Evolutionary conservation across 2,888 invertebrate species (phyloP).

Genomic region (Hoplodrina ambigua): DNA sequence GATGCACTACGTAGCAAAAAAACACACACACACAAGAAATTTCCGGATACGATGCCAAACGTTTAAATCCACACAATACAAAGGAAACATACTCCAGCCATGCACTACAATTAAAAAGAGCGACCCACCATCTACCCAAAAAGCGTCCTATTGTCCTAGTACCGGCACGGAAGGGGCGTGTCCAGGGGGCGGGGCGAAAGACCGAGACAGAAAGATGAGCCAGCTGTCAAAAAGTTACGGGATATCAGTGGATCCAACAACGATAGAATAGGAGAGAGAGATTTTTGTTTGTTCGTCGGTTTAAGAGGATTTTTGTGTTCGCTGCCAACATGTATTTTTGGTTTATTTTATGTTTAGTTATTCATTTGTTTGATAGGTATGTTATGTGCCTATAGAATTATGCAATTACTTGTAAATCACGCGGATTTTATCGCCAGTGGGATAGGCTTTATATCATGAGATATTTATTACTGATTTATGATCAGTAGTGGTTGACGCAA

Average conservation of each 20-base stretch:
- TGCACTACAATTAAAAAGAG: constrained; percentile 39
- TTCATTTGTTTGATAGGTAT: constrained; percentile 30
- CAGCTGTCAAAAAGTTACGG: constrained; percentile 59
- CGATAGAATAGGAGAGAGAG: constrained; percentile 59
- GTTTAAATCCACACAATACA: constrained; percentile 39
- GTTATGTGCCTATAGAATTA: constrained; percentile 15
- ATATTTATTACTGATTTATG: too few relatives aligned
- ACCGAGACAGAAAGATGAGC: constrained; percentile 82
- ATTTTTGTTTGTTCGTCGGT: constrained; percentile 26
- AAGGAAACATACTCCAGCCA: constrained; percentile 27
- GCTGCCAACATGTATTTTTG: constrained; percentile 49
- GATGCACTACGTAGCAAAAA: not conserved
- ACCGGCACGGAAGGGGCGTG: constrained; percentile 81
- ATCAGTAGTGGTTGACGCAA: too few relatives aligned
- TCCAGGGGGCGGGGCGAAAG: constrained; percentile 73
- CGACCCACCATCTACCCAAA: constrained; percentile 49
- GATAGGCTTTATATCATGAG: too few relatives aligned
- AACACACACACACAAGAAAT: constrained; percentile 15
- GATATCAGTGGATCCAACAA: constrained; percentile 39
- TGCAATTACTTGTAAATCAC: not conserved
- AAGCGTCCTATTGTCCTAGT: constrained; percentile 71
- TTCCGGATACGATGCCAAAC: constrained; percentile 38
- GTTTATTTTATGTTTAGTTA: constrained; percentile 37
- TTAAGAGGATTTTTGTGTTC: constrained; percentile 28
- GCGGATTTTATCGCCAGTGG: not conserved